Conservation (phyloP, 2,797 vertebrate genomes). For the Mus spretus region DNA sequence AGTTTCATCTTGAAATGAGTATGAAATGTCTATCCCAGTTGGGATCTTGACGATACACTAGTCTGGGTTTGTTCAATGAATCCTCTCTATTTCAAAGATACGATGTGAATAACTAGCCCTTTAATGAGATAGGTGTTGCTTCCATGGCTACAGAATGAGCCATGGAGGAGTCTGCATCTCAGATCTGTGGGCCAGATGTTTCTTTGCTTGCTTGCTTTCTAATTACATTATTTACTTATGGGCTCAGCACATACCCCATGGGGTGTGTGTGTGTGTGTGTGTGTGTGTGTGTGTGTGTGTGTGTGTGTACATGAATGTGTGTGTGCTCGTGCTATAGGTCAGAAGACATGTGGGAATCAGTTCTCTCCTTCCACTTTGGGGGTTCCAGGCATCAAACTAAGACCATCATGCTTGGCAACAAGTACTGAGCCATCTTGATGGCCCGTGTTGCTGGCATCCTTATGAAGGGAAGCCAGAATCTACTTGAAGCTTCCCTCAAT, state of each 20-base stretch:
- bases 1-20: constrained; percentile 61
- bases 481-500: not conserved
- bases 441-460: not conserved
- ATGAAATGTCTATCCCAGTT: not conserved
- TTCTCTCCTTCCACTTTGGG: not conserved
- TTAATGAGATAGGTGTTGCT: not conserved
- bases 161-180: constrained; percentile 11
- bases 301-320: not conserved
- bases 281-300: not conserved
- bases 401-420: not conserved
- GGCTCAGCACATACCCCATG: not conserved
- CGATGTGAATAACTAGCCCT: constrained; percentile 28
- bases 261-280: not conserved
- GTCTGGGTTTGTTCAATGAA: constrained; percentile 54
- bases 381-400: not conserved
- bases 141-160: not conserved
- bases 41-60: constrained; percentile 23
- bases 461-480: constrained; percentile 2
- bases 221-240: constrained; percentile 10
- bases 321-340: not conserved
- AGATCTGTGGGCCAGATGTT: constrained; percentile 36
- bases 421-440: not conserved
- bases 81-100: constrained; percentile 33
- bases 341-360: not conserved
- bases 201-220: not conserved